Conservation (phyloP, 2,888 invertebrate genomes). For the Lacanobia oleracea region DNA sequence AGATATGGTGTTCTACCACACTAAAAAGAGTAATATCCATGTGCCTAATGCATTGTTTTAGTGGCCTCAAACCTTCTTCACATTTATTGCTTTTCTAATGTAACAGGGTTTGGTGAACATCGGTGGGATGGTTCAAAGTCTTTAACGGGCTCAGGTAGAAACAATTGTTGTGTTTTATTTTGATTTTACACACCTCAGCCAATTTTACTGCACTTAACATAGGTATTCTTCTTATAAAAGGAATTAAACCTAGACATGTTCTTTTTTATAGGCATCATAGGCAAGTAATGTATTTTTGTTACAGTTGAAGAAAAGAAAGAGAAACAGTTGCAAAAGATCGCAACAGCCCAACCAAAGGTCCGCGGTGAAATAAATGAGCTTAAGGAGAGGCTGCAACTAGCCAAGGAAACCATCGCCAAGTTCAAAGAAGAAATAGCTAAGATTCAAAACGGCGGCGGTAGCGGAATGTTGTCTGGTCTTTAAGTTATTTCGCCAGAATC, state of each 20-base stretch:
- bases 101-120: too few relatives aligned
- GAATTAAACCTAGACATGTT: background rate
- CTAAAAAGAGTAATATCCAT: too few relatives aligned
- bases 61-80: too few relatives aligned
- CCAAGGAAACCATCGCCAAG: slow-evolving; percentile 95
- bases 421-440: slow-evolving; percentile 94
- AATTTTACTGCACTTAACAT: too few relatives aligned
- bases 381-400: slow-evolving; percentile 95
- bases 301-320: slow-evolving; percentile 97
- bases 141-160: too few relatives aligned
- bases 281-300: slow-evolving; percentile 67
- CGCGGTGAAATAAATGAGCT: slow-evolving; percentile 95
- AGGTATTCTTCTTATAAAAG: too few relatives aligned
- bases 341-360: slow-evolving; percentile 95
- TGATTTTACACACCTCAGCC: too few relatives aligned
- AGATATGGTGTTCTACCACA: too few relatives aligned
- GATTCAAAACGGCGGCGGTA: slow-evolving; percentile 75
- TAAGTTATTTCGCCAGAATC: slow-evolving; percentile 12
- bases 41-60: too few relatives aligned
- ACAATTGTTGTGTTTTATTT: too few relatives aligned
- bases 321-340: slow-evolving; percentile 94
- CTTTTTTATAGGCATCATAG: slow-evolving; percentile 3
- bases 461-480: slow-evolving; percentile 63
- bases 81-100: too few relatives aligned
- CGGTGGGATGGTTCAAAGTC: too few relatives aligned